Evolutionary conservation across 2,113 vertebrate species (phyloP), one percentile per base, ranked within the genome.

Genomic region (Rhinogobius similis): DNA sequence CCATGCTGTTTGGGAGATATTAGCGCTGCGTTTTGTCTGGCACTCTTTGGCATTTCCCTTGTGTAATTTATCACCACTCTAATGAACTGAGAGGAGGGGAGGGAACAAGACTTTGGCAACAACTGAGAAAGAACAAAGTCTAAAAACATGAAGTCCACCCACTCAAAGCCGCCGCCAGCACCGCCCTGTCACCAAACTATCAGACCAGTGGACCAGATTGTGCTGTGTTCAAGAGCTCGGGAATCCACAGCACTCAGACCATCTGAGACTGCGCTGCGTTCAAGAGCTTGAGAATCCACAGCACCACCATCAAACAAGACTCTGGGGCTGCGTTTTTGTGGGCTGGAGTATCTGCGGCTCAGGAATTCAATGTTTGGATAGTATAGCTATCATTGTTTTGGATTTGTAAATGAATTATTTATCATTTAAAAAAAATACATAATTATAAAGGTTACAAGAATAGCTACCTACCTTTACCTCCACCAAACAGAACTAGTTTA

Each of bases 41-140:
- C 65, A 74, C 38, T 67, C 39, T 56, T 67, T 87, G 83, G 87
- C 77, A 67, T 73, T 76, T 76, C 80, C 48, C 63, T 81, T 89
- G 90, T 68, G 86, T 90, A 77, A 83, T 84, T 86, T 67, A 87
- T 84, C 67, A 66, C 41, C 65, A 69, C 72, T 52, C 79, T 83
- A 86, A 88, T 78, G 75, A 89, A 75, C 43, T 68, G 65, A 76
- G 67, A 65, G 63, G 73, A 73, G 52, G 72, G 50, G 48, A 69
- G 59, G 26, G 26, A 23, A n/a, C 55, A 61, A 29, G 23, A n/a
- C 67, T 73, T 72, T 10, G 13, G 39, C n/a, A 52, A 52, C 9
- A 23, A 52, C n/a, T 23, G 11, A 12, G 7, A 65, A 32, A 55
- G 78, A 78, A 76, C 73, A 76, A 83, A 82, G 77, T 68, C 32